Base-by-base conservation (phyloP, 2,113 vertebrate genomes). In the Oryzias javanicus region DNA sequence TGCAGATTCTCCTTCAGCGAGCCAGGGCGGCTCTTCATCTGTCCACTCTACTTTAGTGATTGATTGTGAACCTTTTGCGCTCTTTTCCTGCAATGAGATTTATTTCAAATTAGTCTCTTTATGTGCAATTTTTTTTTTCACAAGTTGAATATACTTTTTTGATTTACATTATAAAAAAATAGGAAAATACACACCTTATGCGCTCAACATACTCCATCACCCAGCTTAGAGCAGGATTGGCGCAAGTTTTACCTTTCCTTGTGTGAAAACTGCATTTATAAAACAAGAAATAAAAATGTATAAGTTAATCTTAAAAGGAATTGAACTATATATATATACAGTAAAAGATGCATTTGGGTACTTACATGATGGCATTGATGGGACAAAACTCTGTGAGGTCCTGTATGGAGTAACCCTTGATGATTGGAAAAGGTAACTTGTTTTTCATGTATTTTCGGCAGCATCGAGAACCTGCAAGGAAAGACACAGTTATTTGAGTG, bases 321-420 rank as follows among this genome's bases (percentile, higher is more conserved):
- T 13, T 35, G 35, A 8, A 35, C 29, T 35, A 0, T 35, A 35
- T 2, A 0, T 35, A 35, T 2, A 35, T 5, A 45, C 6, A 10
- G 14, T 0, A 50, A 41, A 7, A 18, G 1, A 22, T 13, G 4
- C 18, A 52, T 4, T 17, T 67, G 0, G 22, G 2, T 45, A 72
- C 76, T 87, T 44, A 89, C 88, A 89, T 88, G 49, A 91, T 81
- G 46, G 85, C 85, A 17, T 63, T 44, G 22, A 91, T 80, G 0
- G 29, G n/a, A 65, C 90, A 91, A 5, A 62, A 0, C 60, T 67
- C 72, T 16, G 3, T 49, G 0, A n/a, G 2, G 2, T 18, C 51
- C 78, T 91, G 90, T 40, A 90, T 60, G 1, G 89, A 60, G 22
- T 79, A 88, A 7, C 88, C 88, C 4, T 2, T 57, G 41, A 92